Conservation (phyloP, 2,113 vertebrate species). For the Daboia siamensis region DNA sequence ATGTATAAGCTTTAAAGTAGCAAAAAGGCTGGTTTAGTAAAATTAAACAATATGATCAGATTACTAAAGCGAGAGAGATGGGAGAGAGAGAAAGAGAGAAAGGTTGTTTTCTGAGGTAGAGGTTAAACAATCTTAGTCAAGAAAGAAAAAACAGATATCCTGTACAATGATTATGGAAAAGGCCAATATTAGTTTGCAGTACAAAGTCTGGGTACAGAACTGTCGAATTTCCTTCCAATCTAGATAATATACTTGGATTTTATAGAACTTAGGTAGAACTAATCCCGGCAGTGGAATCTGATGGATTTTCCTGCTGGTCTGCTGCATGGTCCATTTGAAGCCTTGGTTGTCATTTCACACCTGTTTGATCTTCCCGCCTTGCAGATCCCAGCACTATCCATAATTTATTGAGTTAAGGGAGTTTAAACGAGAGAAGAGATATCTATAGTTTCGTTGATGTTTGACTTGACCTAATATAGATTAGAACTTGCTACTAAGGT, state of each 20-base stretch:
- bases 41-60: not conserved
- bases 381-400: not conserved
- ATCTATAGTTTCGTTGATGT: not conserved
- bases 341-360: not conserved
- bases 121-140: not conserved
- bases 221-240: not conserved
- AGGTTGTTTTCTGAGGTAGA: not conserved
- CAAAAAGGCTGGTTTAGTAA: not conserved
- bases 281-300: not conserved
- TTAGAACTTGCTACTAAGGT: not conserved
- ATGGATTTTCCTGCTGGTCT: not conserved
- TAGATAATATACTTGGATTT: not conserved
- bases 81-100: not conserved
- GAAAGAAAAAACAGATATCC: not conserved
- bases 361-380: not conserved
- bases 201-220: not conserved
- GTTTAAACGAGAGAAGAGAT: not conserved
- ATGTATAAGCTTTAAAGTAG: not conserved
- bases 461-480: not conserved
- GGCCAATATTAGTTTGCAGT: not conserved
- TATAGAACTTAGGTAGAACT: not conserved
- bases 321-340: not conserved
- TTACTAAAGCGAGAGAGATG: not conserved
- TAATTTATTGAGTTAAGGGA: not conserved
- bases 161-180: not conserved